phyloP scores from a whole-genome alignment of 2,113 vertebrate species.

The Oreocharis arfaki region DNA sequence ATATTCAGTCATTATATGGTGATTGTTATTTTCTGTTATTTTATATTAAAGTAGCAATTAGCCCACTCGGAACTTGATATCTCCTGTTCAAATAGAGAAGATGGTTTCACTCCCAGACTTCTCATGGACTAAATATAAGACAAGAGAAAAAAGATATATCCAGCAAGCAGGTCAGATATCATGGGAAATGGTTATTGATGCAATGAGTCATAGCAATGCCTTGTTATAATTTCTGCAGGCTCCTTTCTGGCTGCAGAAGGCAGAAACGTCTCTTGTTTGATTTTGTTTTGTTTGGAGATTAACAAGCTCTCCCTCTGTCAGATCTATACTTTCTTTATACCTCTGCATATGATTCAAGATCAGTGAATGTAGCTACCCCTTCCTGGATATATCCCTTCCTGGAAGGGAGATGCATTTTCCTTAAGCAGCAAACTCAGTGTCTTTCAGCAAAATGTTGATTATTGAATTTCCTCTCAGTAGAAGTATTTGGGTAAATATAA shows the following conservation, averaged over 20 bases:
- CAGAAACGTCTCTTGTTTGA: background rate
- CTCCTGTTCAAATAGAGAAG: background rate
- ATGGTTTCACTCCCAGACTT: background rate
- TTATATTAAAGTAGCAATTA: background rate
- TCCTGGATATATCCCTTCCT: background rate
- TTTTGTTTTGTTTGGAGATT: background rate
- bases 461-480: background rate
- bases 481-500: background rate
- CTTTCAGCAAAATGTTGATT: background rate
- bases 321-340: background rate
- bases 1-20: background rate
- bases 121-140: background rate
- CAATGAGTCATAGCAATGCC: background rate
- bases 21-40: background rate
- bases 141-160: background rate
- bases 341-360: background rate
- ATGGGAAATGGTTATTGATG: background rate
- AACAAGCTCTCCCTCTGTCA: background rate
- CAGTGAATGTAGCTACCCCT: background rate
- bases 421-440: background rate
- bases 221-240: background rate
- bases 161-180: background rate
- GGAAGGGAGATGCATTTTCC: background rate
- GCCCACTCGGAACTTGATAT: background rate
- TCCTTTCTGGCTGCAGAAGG: background rate